These are phyloP conservation scores for Philotrypesis tridentata DNA, from an alignment of 1,140 invertebrate species.

Conservation along the genomic window DNA sequence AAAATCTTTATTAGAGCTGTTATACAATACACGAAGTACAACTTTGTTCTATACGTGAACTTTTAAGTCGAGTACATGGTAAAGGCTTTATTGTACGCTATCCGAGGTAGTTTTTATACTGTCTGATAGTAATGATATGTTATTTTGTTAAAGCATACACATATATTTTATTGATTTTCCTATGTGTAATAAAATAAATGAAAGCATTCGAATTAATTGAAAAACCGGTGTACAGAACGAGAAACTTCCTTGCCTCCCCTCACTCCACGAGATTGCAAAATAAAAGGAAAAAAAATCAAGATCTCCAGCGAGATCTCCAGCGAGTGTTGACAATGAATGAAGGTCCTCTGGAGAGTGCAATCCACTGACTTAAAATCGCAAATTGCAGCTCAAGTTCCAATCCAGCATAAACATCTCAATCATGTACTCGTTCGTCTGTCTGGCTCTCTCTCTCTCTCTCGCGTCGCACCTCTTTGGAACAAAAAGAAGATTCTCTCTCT, in stretches of 20 bases:
- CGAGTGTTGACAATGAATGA: not conserved
- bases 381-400: constrained; percentile 17
- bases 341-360: not conserved
- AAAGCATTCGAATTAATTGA: not conserved
- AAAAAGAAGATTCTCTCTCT: not conserved
- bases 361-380: constrained; percentile 46
- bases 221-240: no score
- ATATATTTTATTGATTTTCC: constrained; percentile 4
- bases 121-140: not conserved
- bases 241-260: no score
- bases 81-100: no score
- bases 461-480: not conserved
- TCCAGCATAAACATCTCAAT: constrained; percentile 28
- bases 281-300: no score
- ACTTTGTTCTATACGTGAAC: no score
- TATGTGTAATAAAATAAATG: constrained; percentile 2
- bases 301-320: no score
- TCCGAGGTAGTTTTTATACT: constrained; percentile 37
- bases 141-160: constrained; percentile 11
- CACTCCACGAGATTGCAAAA: no score
- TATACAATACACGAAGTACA: not conserved
- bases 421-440: not conserved
- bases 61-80: no score
- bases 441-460: constrained; percentile 1
- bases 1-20: not conserved